A percentile compares a stretch with the other conserved stretches of the same genome.
phyloP scores from a whole-genome alignment of 2,888 invertebrate genomes.

The Mimachlamys varia region DNA sequence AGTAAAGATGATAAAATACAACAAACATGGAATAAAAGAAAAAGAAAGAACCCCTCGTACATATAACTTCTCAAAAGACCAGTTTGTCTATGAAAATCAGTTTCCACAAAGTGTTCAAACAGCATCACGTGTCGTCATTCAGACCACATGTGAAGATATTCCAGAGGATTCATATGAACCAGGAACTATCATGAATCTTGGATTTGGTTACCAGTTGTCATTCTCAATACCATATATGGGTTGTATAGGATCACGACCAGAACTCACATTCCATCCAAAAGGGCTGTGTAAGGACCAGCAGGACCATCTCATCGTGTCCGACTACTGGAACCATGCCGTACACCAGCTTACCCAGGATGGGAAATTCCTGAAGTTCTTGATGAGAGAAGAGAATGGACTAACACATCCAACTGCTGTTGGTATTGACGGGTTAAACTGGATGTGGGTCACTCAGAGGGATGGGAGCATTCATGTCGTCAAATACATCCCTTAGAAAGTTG shows the following conservation, averaged over 20 bases:
- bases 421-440: background rate
- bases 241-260: background rate
- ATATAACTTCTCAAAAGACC: background rate
- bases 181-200: background rate
- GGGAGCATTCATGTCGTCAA: background rate
- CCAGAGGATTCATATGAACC: background rate
- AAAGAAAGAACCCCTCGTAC: background rate
- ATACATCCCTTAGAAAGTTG: background rate
- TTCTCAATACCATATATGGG: background rate
- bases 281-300: background rate
- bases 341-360: background rate
- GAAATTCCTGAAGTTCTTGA: background rate
- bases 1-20: background rate
- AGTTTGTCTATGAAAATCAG: background rate
- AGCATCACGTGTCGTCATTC: background rate
- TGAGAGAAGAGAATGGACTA: background rate
- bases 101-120: background rate
- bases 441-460: background rate
- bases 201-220: too few species aligned
- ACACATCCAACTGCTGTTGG: background rate
- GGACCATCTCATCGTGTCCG: background rate
- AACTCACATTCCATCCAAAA: background rate
- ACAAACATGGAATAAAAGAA: background rate
- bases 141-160: background rate
- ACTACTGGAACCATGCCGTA: conserved; percentile 29